Conservation (phyloP, 2,797 vertebrate genomes). For the Scyliorhinus canicula region DNA sequence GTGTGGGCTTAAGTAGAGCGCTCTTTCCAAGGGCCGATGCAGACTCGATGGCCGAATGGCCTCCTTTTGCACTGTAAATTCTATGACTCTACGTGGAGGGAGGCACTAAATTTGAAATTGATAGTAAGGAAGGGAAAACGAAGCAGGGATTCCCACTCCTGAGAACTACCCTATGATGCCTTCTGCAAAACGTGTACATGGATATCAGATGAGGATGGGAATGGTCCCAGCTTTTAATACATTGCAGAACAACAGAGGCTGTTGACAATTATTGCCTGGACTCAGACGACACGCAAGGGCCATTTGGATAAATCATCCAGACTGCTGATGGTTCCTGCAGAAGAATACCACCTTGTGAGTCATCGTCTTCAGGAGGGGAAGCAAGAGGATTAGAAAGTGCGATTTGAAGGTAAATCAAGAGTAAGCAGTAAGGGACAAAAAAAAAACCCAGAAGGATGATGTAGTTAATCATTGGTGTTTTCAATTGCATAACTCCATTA, state of each 20-base stretch:
- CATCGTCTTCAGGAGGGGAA: neutral
- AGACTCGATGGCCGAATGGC: no score
- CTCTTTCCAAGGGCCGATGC: no score
- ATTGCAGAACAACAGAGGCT: neutral
- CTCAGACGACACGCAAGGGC: no score
- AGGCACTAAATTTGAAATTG: neutral
- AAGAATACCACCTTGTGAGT: neutral
- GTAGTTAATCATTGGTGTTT: neutral
- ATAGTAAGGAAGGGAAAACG: neutral
- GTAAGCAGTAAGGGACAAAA: neutral
- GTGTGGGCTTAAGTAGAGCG: no score
- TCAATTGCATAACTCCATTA: neutral
- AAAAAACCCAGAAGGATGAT: neutral
- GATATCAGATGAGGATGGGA: neutral
- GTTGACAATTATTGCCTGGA: no score
- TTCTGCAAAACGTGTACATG: neutral
- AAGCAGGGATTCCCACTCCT: neutral
- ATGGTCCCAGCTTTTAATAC: neutral
- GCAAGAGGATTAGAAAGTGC: neutral
- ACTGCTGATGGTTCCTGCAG: neutral
- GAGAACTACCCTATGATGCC: no score
- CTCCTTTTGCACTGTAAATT: no score
- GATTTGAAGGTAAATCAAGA: neutral
- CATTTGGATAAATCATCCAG: neutral
- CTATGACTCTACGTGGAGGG: neutral